These are phyloP conservation scores for Delia radicum DNA, from an alignment of 1,140 invertebrate species.

Conservation along the genomic window DNA sequence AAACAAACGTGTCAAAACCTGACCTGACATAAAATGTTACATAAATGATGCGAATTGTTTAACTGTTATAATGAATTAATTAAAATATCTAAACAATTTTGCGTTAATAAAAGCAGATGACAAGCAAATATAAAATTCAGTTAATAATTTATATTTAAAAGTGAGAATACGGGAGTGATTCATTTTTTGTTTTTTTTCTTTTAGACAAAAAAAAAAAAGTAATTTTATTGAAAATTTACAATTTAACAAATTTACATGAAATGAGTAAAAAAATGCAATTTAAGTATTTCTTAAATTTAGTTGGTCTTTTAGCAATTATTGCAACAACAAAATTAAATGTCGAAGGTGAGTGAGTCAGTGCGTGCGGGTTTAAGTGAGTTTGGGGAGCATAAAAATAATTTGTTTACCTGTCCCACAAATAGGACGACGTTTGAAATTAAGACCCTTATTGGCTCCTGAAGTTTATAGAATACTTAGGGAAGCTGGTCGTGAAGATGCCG, in stretches of 20 bases:
- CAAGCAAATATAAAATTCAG: background rate
- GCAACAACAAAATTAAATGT: too few relatives aligned
- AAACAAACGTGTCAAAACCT: too few relatives aligned
- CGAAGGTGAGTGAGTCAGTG: background rate
- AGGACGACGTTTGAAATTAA: constrained; percentile 24
- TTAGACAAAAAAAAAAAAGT: too few relatives aligned
- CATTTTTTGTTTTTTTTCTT: too few relatives aligned
- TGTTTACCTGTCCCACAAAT: too few relatives aligned
- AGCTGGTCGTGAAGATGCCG: constrained; percentile 26
- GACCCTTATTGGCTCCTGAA: constrained; percentile 35
- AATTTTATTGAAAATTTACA: too few relatives aligned
- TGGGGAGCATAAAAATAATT: background rate
- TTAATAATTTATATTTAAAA: background rate
- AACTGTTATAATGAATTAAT: too few relatives aligned
- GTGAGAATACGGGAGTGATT: too few relatives aligned
- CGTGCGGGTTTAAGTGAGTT: background rate
- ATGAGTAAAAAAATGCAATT: background rate
- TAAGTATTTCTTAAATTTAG: background rate
- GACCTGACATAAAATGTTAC: too few relatives aligned
- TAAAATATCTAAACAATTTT: too few relatives aligned
- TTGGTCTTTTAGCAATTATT: background rate
- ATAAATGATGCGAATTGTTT: too few relatives aligned
- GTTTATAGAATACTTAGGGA: constrained; percentile 31
- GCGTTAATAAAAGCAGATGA: background rate
- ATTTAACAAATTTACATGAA: too few relatives aligned